Base-by-base conservation (phyloP, 2,797 vertebrate species). In the Pyrocephalus nanus region DNA sequence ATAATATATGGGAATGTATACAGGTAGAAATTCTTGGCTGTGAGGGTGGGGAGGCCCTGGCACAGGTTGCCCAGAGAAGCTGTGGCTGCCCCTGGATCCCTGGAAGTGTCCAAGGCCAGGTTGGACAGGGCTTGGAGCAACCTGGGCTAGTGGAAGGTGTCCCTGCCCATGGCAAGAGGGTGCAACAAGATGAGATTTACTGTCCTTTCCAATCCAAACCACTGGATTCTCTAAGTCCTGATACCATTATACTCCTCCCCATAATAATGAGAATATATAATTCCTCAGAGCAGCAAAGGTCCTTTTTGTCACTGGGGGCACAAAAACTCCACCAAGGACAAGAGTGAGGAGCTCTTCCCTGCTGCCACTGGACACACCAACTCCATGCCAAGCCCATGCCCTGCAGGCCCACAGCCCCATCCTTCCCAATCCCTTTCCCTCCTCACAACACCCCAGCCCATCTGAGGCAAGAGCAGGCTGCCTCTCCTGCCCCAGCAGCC, bases 371-470 rank as follows among this genome's bases (percentile, higher is more conserved):
- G 3, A 4, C 8, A 47, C 40, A 4, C 4, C 1, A 11, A 14
- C 9, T 42, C 34, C 2, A 0, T 2, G 0, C n/a, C 10, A 23
- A 58, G 17, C 34, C 12, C 4, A 0, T 0, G 6, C n/a, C 53
- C 71, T 38, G 8, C 54, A 48, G n/a, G 45, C 14, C 48, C 55
- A 30, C 40, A 83, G 43, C 32, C 22, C 55, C 48, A 4, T 22
- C 57, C 8, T 58, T 16, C 38, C 43, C 29, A 14, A 15, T 5
- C 17, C 36, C 11, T 16, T 48, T 36, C 51, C 25, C 45, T 82
- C 20, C 38, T 53, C 15, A 7, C 4, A 36, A 2, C 25, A 22
- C 2, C 58, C 18, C 16, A 8, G 3, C 8, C 0, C 42, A 2
- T 5, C 3, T 45, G 64, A 25, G 81, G 25, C 48, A 48, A 48